Evolutionary conservation across 1,140 invertebrate species (phyloP).

Genomic region (Lepidurus couesii): DNA sequence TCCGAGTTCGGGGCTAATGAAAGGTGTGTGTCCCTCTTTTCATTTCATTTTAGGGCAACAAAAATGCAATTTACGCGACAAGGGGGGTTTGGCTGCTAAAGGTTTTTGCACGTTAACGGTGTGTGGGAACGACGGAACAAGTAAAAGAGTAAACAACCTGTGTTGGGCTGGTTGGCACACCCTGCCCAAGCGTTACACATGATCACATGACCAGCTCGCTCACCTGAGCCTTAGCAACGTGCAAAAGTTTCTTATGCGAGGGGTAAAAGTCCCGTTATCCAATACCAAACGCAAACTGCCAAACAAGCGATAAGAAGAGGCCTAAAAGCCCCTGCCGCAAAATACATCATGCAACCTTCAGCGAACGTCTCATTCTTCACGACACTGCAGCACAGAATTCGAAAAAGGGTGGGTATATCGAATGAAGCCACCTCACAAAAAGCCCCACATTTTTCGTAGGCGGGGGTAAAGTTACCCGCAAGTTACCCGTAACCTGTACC

Average conservation of each 20-base stretch:
- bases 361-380: not conserved
- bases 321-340: not conserved
- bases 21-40: not conserved
- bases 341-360: not conserved
- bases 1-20: too few relatives aligned
- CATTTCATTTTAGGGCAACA: not conserved
- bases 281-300: not conserved
- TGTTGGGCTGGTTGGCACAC: constrained; percentile 12
- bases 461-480: too few relatives aligned
- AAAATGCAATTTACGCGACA: not conserved
- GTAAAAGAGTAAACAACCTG: constrained; percentile 11
- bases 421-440: not conserved
- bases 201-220: constrained; percentile 4
- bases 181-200: constrained; percentile 15
- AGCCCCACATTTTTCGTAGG: not conserved
- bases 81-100: not conserved
- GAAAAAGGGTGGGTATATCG: not conserved
- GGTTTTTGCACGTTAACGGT: constrained; percentile 3
- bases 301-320: constrained; percentile 11
- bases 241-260: constrained; percentile 2
- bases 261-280: not conserved
- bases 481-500: too few relatives aligned
- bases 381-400: not conserved
- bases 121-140: not conserved
- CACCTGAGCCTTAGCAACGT: not conserved